phyloP scores from a whole-genome alignment of 2,113 vertebrate genomes.

The Argyrosomus japonicus region DNA sequence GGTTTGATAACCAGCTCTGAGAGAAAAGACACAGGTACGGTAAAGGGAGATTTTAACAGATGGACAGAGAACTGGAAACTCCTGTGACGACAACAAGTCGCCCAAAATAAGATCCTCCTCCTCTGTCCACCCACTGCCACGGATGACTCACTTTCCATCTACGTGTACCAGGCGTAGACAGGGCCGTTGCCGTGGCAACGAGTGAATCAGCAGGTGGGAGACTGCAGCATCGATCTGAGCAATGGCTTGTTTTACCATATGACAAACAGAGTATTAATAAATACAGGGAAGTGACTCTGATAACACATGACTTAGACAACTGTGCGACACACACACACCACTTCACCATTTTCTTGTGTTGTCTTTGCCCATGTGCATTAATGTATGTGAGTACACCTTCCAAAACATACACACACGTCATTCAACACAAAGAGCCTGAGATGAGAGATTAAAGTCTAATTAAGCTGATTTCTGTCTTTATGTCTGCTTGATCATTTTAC shows the following conservation, averaged over 20 bases:
- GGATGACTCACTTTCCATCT: constrained; percentile 74
- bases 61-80: constrained; percentile 51
- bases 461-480: constrained; percentile 31
- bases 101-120: constrained; percentile 53
- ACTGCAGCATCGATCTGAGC: constrained; percentile 9
- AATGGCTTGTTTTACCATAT: neutral
- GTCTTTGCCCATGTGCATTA: neutral
- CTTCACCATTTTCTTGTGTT: too few species aligned
- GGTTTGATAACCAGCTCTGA: neutral
- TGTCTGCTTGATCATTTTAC: constrained; percentile 1
- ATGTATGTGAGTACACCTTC: neutral
- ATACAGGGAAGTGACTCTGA: constrained; percentile 17
- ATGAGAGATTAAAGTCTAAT: constrained; percentile 39
- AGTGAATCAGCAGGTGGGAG: constrained; percentile 64
- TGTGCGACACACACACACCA: neutral
- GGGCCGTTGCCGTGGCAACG: constrained; percentile 72
- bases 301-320: neutral
- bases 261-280: neutral
- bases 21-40: neutral
- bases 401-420: neutral
- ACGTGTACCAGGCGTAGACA: constrained; percentile 39
- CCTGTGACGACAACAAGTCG: constrained; percentile 44
- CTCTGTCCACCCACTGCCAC: constrained; percentile 45
- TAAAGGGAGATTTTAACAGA: neutral
- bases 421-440: neutral